Evolutionary conservation across 2,888 invertebrate species (phyloP).

Genomic region (Leptinotarsa haldemani): DNA sequence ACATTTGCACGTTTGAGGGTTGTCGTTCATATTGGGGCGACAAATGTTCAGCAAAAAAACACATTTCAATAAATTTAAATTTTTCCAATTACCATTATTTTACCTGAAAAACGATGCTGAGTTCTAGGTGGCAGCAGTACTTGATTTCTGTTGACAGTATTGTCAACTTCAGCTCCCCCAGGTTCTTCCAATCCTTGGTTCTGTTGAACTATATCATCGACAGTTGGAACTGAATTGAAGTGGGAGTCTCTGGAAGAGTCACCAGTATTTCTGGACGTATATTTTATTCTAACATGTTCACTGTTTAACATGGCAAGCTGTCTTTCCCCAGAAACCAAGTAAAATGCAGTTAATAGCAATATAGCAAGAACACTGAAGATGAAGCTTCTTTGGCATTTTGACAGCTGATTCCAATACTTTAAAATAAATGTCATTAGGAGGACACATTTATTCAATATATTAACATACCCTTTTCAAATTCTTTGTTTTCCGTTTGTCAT

Average conservation of each 20-base stretch:
- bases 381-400: conserved; percentile 84
- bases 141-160: conserved; percentile 53
- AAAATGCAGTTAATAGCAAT: conserved; percentile 71
- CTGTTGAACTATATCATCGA: conserved; percentile 53
- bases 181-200: conserved; percentile 68
- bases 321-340: conserved; percentile 69
- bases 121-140: conserved; percentile 56
- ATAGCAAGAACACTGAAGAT: conserved; percentile 74
- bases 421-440: neutral
- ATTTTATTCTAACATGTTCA: conserved; percentile 36
- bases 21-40: too few species aligned
- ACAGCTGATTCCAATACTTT: conserved; percentile 88
- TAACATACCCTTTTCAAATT: conserved; percentile 54
- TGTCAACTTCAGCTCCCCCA: conserved; percentile 54
- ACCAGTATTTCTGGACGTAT: conserved; percentile 57
- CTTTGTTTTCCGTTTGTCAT: conserved; percentile 50
- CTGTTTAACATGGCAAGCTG: conserved; percentile 52
- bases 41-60: too few species aligned
- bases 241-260: conserved; percentile 57
- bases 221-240: conserved; percentile 56
- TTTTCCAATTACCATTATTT: neutral
- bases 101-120: conserved; percentile 55
- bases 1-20: too few species aligned
- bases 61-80: too few species aligned
- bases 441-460: neutral